Conservation (phyloP, 1,140 invertebrate genomes). For the Magallana angulata region DNA sequence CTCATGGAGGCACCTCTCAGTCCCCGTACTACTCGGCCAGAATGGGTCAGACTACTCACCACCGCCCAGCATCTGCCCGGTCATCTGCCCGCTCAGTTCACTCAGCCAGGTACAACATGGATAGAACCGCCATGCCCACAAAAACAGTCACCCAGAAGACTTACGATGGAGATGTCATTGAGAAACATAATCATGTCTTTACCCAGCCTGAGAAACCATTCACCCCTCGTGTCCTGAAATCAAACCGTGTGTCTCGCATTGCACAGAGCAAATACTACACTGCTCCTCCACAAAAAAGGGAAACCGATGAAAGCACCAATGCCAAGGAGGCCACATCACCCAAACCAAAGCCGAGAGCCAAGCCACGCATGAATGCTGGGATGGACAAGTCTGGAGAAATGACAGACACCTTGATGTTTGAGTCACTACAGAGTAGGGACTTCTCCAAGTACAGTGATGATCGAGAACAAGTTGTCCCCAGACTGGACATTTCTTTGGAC, state of each 20-base stretch:
- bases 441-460: conserved; percentile 58
- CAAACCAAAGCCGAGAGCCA: conserved; percentile 53
- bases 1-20: conserved; percentile 55
- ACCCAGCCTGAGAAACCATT: conserved; percentile 76
- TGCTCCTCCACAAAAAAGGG: conserved; percentile 65
- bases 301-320: conserved; percentile 22
- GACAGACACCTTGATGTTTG: conserved; percentile 73
- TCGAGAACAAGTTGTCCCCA: conserved; percentile 65
- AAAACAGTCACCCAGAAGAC: conserved; percentile 59
- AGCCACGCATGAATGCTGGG: conserved; percentile 40
- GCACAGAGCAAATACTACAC: conserved; percentile 76
- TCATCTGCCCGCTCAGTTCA: conserved; percentile 48
- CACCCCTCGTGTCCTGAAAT: conserved; percentile 76
- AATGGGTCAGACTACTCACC: conserved; percentile 9
- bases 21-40: conserved; percentile 19
- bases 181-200: conserved; percentile 73
- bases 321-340: conserved; percentile 27
- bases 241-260: conserved; percentile 70
- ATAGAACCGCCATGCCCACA: conserved; percentile 57
- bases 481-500: conserved; percentile 77
- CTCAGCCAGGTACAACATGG: conserved; percentile 39
- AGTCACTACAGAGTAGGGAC: conserved; percentile 75
- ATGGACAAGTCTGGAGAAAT: conserved; percentile 57
- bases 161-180: conserved; percentile 74
- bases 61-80: conserved; percentile 44